phyloP scores from a whole-genome alignment of 2,113 vertebrate genomes.

The Bettongia penicillata region DNA sequence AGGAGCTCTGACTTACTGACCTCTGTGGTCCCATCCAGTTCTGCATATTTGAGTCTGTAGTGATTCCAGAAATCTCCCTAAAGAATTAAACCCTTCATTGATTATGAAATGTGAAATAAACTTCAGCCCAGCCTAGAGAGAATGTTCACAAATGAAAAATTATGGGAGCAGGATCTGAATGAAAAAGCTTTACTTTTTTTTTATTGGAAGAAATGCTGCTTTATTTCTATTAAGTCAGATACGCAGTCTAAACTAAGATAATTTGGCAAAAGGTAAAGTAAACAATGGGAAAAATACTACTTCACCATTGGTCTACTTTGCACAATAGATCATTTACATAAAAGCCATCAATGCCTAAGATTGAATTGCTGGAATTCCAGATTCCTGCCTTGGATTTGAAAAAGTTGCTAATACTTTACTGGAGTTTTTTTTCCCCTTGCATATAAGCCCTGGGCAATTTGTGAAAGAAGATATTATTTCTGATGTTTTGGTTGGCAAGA shows the following conservation, averaged over 20 bases:
- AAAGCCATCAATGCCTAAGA: neutral
- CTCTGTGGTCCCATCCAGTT: neutral
- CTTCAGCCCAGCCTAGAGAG: neutral
- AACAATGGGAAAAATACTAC: neutral
- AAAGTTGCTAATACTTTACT: neutral
- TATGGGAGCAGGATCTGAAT: neutral
- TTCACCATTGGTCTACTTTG: rapidly evolving
- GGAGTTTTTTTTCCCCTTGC: neutral
- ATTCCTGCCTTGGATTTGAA: neutral
- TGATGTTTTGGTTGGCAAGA: neutral
- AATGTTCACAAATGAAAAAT: neutral
- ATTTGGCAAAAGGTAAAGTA: neutral
- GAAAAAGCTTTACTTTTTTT: neutral
- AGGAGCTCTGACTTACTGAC: neutral
- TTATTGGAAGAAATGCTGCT: neutral
- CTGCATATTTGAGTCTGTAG: neutral
- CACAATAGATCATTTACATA: neutral
- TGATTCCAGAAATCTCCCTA: neutral
- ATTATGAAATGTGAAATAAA: neutral
- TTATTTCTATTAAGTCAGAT: slow-evolving; percentile 6
- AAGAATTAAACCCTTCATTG: neutral
- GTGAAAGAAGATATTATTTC: neutral
- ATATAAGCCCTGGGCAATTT: neutral
- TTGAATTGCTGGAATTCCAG: neutral
- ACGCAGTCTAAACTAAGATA: neutral